Evolutionary conservation across 2,113 vertebrate genomes (phyloP).

Genomic region (Columba janthina): DNA sequence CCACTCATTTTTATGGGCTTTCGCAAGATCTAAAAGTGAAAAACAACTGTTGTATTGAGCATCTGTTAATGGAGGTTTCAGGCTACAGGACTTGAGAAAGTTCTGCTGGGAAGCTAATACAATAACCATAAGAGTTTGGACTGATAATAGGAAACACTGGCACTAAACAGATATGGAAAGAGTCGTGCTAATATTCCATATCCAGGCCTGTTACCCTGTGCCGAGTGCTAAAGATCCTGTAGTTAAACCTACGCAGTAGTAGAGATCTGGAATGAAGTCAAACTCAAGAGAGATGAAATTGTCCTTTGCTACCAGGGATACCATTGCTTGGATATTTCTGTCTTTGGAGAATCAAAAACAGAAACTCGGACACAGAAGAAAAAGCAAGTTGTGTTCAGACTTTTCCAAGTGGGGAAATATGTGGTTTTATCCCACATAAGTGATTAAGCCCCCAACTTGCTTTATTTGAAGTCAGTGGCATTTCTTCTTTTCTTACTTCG

Average conservation of each 20-base stretch:
- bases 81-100: conserved; percentile 56
- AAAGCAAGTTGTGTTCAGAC: not conserved
- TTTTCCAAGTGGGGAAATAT: not conserved
- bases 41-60: conserved; percentile 66
- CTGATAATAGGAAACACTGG: conserved; percentile 69
- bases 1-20: conserved; percentile 57
- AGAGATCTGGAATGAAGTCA: conserved; percentile 22
- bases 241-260: conserved; percentile 22
- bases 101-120: conserved; percentile 59
- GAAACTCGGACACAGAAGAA: conserved; percentile 8
- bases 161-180: conserved; percentile 55
- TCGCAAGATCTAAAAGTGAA: conserved; percentile 55
- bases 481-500: not conserved
- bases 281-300: not conserved
- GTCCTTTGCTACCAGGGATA: not conserved
- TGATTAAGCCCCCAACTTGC: not conserved
- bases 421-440: not conserved
- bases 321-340: not conserved
- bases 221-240: not conserved
- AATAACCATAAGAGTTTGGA: conserved; percentile 56
- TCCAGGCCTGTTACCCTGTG: conserved; percentile 12
- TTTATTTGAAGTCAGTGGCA: not conserved
- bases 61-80: conserved; percentile 67
- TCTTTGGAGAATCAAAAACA: not conserved
- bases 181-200: conserved; percentile 34